Evolutionary conservation across 2,113 vertebrate species (phyloP).

Genomic region (Ceyx cyanopectus): DNA sequence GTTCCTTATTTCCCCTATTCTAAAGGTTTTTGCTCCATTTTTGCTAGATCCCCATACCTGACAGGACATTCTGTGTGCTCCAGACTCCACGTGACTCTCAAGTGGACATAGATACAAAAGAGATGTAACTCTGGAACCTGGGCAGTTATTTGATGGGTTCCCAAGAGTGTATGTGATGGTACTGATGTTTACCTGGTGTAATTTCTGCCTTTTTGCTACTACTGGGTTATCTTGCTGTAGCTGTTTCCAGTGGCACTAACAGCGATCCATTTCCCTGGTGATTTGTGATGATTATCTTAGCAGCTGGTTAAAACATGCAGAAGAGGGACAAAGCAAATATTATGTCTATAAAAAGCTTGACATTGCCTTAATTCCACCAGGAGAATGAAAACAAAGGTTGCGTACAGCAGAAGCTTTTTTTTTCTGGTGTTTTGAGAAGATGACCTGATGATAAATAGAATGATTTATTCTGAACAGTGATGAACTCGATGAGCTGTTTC

Average conservation of each 20-base stretch:
- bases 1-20: not conserved
- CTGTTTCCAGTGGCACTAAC: not conserved
- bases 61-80: not conserved
- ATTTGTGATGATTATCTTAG: constrained; percentile 39
- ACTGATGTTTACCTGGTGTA: not conserved
- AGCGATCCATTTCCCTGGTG: not conserved
- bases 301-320: constrained; percentile 33
- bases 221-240: not conserved
- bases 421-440: constrained; percentile 54
- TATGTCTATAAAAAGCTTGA: constrained; percentile 34
- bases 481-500: constrained; percentile 37
- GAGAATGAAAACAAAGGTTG: constrained; percentile 42
- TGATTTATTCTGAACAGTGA: constrained; percentile 48
- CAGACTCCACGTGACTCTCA: not conserved
- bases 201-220: not conserved
- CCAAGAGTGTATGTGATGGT: not conserved
- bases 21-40: not conserved
- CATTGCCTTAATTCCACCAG: constrained; percentile 2
- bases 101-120: not conserved
- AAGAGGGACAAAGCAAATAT: constrained; percentile 35
- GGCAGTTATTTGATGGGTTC: not conserved
- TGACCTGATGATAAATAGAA: constrained; percentile 25
- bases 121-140: not conserved
- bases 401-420: constrained; percentile 9
- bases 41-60: not conserved